phyloP scores from a whole-genome alignment of 2,888 invertebrate species.

The Cosmopolites sordidus region DNA sequence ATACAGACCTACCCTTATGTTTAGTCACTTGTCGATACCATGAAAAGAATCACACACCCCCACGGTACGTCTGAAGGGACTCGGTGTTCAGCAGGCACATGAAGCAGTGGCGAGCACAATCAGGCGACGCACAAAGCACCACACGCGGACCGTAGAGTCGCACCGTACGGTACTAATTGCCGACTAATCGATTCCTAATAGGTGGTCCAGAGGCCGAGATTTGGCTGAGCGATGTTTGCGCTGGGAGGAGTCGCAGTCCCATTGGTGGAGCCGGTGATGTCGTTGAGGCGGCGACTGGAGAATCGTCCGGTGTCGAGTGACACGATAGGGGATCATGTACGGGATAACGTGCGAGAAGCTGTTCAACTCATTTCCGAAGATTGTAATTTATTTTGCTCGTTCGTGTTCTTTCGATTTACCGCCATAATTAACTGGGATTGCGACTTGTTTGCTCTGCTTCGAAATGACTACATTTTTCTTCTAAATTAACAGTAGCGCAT shows the following conservation, averaged over 20 bases:
- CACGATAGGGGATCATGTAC: conserved; percentile 7
- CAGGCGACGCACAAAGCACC: conserved; percentile 3
- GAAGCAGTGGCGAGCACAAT: too few species aligned
- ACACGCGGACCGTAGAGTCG: conserved; percentile 20
- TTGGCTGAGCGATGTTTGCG: conserved; percentile 23
- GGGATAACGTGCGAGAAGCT: too few species aligned
- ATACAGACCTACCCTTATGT: too few species aligned
- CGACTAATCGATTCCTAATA: conserved; percentile 34
- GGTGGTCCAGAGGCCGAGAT: conserved; percentile 36
- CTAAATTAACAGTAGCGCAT: too few species aligned
- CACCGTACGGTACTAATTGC: conserved; percentile 33
- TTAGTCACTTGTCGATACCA: too few species aligned
- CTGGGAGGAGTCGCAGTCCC: conserved; percentile 34
- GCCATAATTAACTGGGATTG: neutral
- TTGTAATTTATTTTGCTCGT: neutral
- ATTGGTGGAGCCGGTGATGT: conserved; percentile 33
- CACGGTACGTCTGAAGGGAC: too few species aligned
- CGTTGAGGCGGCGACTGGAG: conserved; percentile 32
- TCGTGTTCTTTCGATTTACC: neutral
- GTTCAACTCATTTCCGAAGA: neutral
- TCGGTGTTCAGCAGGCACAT: too few species aligned
- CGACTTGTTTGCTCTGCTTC: too few species aligned
- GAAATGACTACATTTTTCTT: too few species aligned
- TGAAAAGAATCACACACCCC: too few species aligned
- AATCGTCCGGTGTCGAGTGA: conserved; percentile 21